Percentiles rank a stretch among this genome's conserved stretches.
These are phyloP conservation scores for Hyaena hyaena DNA, from an alignment of 2,113 vertebrate species.

Conservation along the genomic window DNA sequence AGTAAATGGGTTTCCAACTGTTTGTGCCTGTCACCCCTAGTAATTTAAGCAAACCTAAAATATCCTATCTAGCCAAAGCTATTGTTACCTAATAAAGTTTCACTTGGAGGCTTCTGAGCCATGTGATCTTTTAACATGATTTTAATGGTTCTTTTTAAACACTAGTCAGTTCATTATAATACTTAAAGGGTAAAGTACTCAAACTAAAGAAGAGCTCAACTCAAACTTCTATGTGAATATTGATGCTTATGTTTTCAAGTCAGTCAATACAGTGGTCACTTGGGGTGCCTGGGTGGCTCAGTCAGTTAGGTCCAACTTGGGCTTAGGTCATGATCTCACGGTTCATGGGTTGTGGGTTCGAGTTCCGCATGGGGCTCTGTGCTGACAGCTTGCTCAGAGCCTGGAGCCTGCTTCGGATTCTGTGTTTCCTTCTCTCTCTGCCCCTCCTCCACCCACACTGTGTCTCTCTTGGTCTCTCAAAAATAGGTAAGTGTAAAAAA, in stretches of 20 bases:
- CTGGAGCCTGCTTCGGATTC: too few species aligned
- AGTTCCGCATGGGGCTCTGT: too few species aligned
- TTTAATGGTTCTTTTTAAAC: background rate
- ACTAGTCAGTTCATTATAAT: background rate
- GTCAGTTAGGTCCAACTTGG: too few species aligned
- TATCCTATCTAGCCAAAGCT: background rate
- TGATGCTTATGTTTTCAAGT: conserved; percentile 43
- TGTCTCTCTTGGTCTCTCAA: too few species aligned
- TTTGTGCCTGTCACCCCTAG: background rate
- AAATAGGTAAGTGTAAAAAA: too few species aligned
- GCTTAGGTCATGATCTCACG: too few species aligned
- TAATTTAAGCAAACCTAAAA: background rate
- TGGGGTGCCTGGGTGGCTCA: too few species aligned
- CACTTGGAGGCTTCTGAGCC: background rate
- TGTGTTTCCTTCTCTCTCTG: too few species aligned
- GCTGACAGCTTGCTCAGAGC: too few species aligned
- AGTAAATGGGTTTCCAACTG: background rate
- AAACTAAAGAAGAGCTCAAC: conserved; percentile 37
- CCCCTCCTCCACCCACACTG: too few species aligned
- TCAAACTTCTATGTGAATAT: background rate
- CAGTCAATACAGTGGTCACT: background rate
- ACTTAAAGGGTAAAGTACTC: background rate
- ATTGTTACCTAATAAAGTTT: background rate
- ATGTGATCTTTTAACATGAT: background rate
- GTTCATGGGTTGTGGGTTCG: too few species aligned